Percentiles rank a stretch among this genome's conserved stretches.
Evolutionary conservation across 2,888 invertebrate genomes (phyloP).

Genomic region (Acronicta leporina): DNA sequence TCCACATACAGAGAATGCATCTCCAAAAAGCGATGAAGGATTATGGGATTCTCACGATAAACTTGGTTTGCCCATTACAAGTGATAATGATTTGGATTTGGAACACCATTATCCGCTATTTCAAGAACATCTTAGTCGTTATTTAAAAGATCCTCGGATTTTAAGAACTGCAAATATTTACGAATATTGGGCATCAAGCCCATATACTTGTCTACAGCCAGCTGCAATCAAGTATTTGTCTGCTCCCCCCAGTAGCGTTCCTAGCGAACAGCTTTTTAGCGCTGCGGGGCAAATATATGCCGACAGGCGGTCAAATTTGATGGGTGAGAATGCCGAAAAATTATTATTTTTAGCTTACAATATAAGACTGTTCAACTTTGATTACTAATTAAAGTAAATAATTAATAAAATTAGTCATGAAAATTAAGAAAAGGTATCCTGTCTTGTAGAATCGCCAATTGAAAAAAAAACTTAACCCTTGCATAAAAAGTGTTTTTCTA

Average conservation of each 20-base stretch:
- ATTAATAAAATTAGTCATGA: conserved; percentile 16
- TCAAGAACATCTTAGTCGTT: conserved; percentile 17
- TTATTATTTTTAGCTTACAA: conserved; percentile 23
- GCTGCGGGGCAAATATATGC: conserved; percentile 45
- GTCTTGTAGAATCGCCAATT: conserved; percentile 18
- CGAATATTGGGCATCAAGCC: conserved; percentile 26
- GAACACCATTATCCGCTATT: conserved; percentile 21
- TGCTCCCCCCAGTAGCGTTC: conserved; percentile 29
- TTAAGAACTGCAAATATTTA: conserved; percentile 30
- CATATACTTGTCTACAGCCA: conserved; percentile 20
- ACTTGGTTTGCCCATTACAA: conserved; percentile 5
- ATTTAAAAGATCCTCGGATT: conserved; percentile 18
- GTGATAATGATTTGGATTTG: conserved; percentile 12
- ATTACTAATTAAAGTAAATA: conserved; percentile 31
- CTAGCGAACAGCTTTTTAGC: conserved; percentile 50
- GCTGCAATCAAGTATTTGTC: conserved; percentile 17
- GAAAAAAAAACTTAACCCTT: conserved; percentile 16
- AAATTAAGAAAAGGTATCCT: conserved; percentile 16
- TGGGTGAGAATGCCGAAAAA: conserved; percentile 27
- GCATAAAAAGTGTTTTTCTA: conserved; percentile 18
- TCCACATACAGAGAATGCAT: conserved; percentile 18
- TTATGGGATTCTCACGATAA: conserved; percentile 22
- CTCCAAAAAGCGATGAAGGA: conserved; percentile 19
- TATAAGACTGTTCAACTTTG: conserved; percentile 33
- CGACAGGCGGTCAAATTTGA: conserved; percentile 16